phyloP scores from a whole-genome alignment of 2,888 invertebrate genomes.

The Gordius sp. region DNA sequence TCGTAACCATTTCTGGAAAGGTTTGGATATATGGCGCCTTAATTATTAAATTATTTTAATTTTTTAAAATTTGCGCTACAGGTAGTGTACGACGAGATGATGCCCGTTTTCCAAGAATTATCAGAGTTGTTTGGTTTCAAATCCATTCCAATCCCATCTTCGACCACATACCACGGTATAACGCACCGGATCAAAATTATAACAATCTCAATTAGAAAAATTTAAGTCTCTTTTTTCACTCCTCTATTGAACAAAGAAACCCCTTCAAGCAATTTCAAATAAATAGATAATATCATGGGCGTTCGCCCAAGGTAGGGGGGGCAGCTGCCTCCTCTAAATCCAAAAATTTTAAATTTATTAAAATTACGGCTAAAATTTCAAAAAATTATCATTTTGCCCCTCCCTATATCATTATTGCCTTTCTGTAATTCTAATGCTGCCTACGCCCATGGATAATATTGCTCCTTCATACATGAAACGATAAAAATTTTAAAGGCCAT shows the following conservation, averaged over 20 bases:
- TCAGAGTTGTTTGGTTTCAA: slow-evolving; percentile 28
- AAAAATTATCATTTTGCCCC: too few species aligned
- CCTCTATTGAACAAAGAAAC: not conserved
- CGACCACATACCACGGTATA: slow-evolving; percentile 25
- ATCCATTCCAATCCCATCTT: slow-evolving; percentile 25
- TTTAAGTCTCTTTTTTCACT: not conserved
- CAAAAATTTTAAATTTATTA: too few species aligned
- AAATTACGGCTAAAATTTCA: too few species aligned
- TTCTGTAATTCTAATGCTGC: too few species aligned
- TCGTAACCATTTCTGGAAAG: too few species aligned
- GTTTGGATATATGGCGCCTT: too few species aligned
- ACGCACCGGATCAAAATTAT: not conserved
- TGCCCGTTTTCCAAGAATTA: slow-evolving; percentile 27
- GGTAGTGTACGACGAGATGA: slow-evolving; percentile 26
- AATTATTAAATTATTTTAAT: not conserved
- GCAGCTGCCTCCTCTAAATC: too few species aligned
- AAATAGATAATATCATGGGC: not conserved
- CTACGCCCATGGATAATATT: too few species aligned
- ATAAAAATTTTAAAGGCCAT: too few species aligned
- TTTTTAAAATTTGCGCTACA: slow-evolving; percentile 16
- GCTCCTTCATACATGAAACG: too few species aligned
- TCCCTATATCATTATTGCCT: too few species aligned
- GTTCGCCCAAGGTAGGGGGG: too few species aligned
- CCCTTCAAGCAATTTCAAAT: not conserved
- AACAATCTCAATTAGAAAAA: not conserved